Evolutionary conservation across 2,113 vertebrate genomes (phyloP).

Genomic region (Cnemophilus loriae): DNA sequence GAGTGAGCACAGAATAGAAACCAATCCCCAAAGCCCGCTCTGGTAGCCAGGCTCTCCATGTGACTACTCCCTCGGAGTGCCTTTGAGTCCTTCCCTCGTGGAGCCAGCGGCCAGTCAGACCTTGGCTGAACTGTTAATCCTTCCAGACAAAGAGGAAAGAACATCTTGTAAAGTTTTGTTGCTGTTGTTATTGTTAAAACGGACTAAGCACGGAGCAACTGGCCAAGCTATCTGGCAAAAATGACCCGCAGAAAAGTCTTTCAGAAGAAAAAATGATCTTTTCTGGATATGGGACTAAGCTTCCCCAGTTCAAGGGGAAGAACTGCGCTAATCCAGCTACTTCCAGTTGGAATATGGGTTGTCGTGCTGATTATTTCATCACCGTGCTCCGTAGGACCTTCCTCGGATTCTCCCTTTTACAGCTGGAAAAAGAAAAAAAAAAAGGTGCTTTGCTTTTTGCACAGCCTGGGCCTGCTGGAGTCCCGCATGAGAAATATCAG

Average conservation of each 20-base stretch:
- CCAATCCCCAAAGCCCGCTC: neutral
- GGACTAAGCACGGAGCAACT: constrained; percentile 6
- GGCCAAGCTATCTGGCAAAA: constrained; percentile 55
- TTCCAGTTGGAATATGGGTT: neutral
- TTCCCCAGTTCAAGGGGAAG: neutral
- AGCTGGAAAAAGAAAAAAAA: neutral
- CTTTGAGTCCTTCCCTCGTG: neutral
- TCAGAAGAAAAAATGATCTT: neutral
- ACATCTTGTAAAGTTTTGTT: constrained; percentile 66
- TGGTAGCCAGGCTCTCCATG: neutral
- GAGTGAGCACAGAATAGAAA: neutral
- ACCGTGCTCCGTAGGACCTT: neutral
- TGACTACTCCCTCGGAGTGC: neutral
- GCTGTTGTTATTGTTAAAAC: constrained; percentile 54
- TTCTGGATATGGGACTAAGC: neutral
- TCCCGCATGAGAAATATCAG: neutral
- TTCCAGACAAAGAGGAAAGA: constrained; percentile 62
- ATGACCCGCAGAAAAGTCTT: neutral
- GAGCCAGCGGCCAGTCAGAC: constrained; percentile 36
- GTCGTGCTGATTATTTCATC: neutral
- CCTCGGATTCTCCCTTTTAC: neutral
- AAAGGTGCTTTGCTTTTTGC: neutral
- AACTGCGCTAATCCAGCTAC: neutral
- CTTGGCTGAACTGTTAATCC: constrained; percentile 61
- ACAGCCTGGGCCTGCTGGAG: neutral